Conservation (phyloP, 1,140 invertebrate genomes). For the Pogonognathellus flavescens region DNA sequence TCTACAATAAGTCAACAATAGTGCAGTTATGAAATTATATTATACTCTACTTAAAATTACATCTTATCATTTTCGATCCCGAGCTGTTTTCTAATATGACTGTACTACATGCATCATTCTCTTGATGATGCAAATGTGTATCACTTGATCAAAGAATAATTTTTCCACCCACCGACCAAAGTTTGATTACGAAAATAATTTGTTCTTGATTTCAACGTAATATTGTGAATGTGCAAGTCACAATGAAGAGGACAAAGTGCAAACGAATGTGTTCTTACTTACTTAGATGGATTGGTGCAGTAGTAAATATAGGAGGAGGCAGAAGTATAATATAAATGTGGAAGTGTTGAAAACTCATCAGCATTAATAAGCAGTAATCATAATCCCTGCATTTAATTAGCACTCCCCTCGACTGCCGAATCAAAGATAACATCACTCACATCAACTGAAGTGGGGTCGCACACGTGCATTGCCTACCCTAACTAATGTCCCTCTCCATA, state of each 20-base stretch:
- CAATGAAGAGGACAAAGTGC: no score
- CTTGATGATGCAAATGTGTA: no score
- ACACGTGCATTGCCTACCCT: slow-evolving; percentile 27
- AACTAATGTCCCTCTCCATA: neutral
- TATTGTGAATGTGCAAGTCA: no score
- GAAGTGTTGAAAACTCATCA: slow-evolving; percentile 48
- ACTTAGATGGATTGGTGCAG: no score
- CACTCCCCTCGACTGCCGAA: slow-evolving; percentile 40
- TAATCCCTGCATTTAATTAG: slow-evolving; percentile 60
- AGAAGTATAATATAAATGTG: neutral
- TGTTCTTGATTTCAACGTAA: neutral
- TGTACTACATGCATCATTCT: no score
- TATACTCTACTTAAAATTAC: no score
- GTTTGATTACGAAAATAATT: neutral
- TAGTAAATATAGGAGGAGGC: neutral
- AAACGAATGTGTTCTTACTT: no score
- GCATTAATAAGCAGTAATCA: slow-evolving; percentile 26
- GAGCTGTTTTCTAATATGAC: no score
- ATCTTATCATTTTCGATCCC: no score
- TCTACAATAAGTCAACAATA: no score
- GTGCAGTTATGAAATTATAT: no score
- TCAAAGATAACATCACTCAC: slow-evolving; percentile 39
- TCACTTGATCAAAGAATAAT: no score
- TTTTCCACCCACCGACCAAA: neutral
- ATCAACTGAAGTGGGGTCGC: slow-evolving; percentile 23